These are phyloP conservation scores for Aphelenchoides avenae DNA, from an alignment of 1,140 invertebrate genomes.

Conservation along the genomic window DNA sequence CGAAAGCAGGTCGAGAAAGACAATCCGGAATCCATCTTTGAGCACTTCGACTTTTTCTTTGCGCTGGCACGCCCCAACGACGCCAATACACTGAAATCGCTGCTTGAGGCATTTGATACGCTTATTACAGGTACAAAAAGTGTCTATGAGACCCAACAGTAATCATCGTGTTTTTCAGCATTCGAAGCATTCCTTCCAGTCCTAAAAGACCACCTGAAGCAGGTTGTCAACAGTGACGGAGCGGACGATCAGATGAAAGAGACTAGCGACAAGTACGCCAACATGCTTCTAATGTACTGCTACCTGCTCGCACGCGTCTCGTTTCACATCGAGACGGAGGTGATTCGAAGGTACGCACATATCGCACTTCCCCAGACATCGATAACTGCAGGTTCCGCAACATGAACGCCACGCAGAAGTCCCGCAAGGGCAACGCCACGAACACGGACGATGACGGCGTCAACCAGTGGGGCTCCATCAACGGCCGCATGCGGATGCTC, in stretches of 20 bases:
- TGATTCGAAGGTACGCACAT: conserved; percentile 31
- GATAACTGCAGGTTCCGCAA: background rate
- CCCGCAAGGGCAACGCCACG: background rate
- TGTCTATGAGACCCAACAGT: conserved; percentile 1
- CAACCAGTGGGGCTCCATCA: conserved; percentile 12
- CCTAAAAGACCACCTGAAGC: conserved; percentile 10
- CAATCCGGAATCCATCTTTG: conserved; percentile 17
- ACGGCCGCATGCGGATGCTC: conserved; percentile 10
- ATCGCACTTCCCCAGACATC: too few species aligned
- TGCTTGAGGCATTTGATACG: conserved; percentile 13
- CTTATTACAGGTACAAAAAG: conserved; percentile 7
- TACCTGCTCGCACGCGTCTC: conserved; percentile 20
- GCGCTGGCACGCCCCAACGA: conserved; percentile 23
- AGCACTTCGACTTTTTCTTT: conserved; percentile 25
- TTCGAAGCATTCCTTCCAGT: conserved; percentile 9
- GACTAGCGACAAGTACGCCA: conserved; percentile 16
- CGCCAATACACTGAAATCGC: conserved; percentile 13
- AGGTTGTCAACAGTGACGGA: conserved; percentile 3
- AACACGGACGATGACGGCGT: background rate
- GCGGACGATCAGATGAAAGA: conserved; percentile 12
- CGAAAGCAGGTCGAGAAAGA: conserved; percentile 7
- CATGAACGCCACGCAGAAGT: background rate
- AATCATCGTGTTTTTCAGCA: conserved; percentile 9
- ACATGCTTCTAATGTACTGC: conserved; percentile 25
- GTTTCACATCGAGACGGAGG: conserved; percentile 17